Percentiles rank a stretch among this genome's conserved stretches.
Conservation (phyloP, 2,797 vertebrate genomes). For the Lacerta viridis region DNA sequence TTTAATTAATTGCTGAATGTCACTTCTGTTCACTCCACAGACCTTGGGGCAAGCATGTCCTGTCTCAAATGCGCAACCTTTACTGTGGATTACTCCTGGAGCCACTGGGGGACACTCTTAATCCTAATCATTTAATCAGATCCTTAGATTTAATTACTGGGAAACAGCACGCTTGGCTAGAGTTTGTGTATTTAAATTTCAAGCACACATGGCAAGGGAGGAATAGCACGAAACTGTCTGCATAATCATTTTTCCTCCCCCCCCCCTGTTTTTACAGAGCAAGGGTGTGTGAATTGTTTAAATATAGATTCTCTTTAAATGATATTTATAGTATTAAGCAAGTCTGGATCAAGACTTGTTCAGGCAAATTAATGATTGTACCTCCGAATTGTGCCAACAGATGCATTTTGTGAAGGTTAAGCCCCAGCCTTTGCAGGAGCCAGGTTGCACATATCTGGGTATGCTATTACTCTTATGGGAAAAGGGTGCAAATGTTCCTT, state of each 20-base stretch:
- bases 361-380: constrained; percentile 41
- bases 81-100: constrained; percentile 31
- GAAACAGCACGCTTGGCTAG: constrained; percentile 33
- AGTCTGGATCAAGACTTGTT: constrained; percentile 19
- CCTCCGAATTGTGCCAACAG: constrained; percentile 22
- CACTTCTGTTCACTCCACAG: background rate
- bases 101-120: constrained; percentile 57
- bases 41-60: background rate
- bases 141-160: constrained; percentile 58
- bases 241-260: background rate
- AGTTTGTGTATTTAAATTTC: constrained; percentile 53
- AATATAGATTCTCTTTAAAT: constrained; percentile 17
- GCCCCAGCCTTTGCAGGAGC: constrained; percentile 31
- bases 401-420: constrained; percentile 42
- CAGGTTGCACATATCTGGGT: background rate
- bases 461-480: background rate
- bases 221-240: background rate
- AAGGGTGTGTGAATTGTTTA: background rate
- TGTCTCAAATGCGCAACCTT: background rate
- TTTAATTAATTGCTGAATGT: background rate
- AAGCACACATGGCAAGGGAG: constrained; percentile 18
- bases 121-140: constrained; percentile 62
- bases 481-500: background rate
- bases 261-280: too few species aligned
- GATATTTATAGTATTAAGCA: background rate